Evolutionary conservation across 2,888 invertebrate species (phyloP), one percentile per base, ranked within the genome.

Genomic region (Drosophila histrio): DNA sequence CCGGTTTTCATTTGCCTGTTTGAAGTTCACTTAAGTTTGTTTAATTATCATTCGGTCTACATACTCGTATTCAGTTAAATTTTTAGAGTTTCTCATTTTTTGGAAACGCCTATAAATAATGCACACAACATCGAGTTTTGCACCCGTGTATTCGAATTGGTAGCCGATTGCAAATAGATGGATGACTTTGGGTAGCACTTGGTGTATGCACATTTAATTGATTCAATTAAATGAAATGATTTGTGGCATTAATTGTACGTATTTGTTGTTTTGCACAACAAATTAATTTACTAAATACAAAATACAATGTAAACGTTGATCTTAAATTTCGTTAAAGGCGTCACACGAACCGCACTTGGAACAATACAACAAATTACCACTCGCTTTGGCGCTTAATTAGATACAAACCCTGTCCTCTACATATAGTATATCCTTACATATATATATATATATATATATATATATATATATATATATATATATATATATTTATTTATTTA

Each of bases 361-460:
- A 81, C 81, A 80, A 85, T 79, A 62, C 50, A 85, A 75, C 82
- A 81, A 80, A 85, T 80, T 81, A 49, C 64, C 64, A 57, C 50
- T 43, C 68, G 60, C 60, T 47, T 54, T 44, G 63, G 39, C 30
- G 38, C 47, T 76, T 82, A 79, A 85, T 85, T 82, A 70, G 73
- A 79, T 61, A 46, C 32, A 53, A 39, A 28, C 30, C 24, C 19
- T 22, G 39, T 22, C 19, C 17, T 28, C 1, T 4, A 24, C 3
- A 28, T 28, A 56, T 19, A 34, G 13, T 59, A 34, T 43, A 32
- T 50, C 28, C 19, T 13, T 34, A 36, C 22, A 41, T 13, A 36
- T 24, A 28, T 24, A 34, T 26, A 30, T 24, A 19, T 24, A 7
- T 13, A 22, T 32, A 39, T 19, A 17, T 15, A 38, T 28, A 28